Conservation (phyloP, 2,797 vertebrate genomes). For the Erethizon dorsatum region DNA sequence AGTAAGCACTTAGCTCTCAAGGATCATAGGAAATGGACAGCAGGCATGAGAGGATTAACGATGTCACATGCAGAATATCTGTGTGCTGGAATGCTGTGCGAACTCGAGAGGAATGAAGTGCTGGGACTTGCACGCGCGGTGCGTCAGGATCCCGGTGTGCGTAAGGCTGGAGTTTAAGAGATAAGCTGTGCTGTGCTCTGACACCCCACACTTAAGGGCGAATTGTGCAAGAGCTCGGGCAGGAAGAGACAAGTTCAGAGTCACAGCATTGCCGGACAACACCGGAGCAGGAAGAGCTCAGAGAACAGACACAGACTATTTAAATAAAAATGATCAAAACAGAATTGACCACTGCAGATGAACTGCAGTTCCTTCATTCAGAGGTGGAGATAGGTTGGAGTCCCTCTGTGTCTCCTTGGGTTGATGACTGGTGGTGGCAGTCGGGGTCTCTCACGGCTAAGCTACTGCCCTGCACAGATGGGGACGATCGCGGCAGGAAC, state of each 20-base stretch:
- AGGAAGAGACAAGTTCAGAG: not conserved
- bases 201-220: not conserved
- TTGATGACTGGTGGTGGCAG: not conserved
- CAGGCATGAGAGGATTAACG: not conserved
- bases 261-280: not conserved
- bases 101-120: not conserved
- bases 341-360: not conserved
- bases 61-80: not conserved
- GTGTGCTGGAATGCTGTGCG: not conserved
- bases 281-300: not conserved
- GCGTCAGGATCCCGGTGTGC: not conserved
- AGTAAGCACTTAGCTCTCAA: not conserved
- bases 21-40: not conserved
- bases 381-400: not conserved
- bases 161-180: not conserved
- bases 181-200: not conserved
- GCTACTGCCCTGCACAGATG: rapidly evolving
- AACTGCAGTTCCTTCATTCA: no score
- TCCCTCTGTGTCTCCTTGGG: not conserved
- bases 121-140: not conserved
- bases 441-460: not conserved
- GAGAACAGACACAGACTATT: not conserved
- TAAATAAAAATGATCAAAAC: not conserved
- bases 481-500: rapidly evolving
- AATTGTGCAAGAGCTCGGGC: not conserved